Percentiles rank a stretch among this genome's conserved stretches.
Conservation (phyloP, 2,888 invertebrate genomes). For the Liodrosophila aerea region DNA sequence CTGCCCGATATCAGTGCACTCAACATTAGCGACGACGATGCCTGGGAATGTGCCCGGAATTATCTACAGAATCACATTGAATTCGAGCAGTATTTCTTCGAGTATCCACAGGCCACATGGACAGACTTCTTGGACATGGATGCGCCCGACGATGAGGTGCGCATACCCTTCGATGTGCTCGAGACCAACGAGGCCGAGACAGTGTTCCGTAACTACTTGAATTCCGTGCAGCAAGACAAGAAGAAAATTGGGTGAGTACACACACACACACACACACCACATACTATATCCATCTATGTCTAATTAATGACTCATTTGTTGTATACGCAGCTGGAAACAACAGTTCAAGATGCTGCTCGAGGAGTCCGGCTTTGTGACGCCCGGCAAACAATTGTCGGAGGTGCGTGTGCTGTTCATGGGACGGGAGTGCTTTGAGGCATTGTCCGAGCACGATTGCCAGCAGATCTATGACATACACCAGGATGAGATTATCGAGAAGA, state of each 20-base stretch:
- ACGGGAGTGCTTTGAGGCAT: constrained; percentile 95
- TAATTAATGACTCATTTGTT: not conserved
- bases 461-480: constrained; percentile 97
- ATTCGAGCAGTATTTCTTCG: constrained; percentile 95
- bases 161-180: constrained; percentile 96
- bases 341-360: constrained; percentile 96
- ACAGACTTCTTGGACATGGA: constrained; percentile 87
- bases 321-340: constrained; percentile 91
- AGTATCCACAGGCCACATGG: constrained; percentile 90
- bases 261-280: too few species aligned
- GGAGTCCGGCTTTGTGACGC: constrained; percentile 96
- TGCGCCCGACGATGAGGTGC: constrained; percentile 85
- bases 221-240: constrained; percentile 95
- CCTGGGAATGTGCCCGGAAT: constrained; percentile 94
- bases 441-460: constrained; percentile 94
- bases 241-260: constrained; percentile 93
- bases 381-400: constrained; percentile 96
- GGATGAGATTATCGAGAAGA: constrained; percentile 92
- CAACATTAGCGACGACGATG: constrained; percentile 85
- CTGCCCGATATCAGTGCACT: constrained; percentile 89
- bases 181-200: constrained; percentile 95
- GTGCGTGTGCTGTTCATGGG: constrained; percentile 96
- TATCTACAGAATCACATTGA: constrained; percentile 95
- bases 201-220: constrained; percentile 95
- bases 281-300: too few species aligned